Conservation (phyloP, 1,140 invertebrate species). For the Diachasmimorpha longicaudata region DNA sequence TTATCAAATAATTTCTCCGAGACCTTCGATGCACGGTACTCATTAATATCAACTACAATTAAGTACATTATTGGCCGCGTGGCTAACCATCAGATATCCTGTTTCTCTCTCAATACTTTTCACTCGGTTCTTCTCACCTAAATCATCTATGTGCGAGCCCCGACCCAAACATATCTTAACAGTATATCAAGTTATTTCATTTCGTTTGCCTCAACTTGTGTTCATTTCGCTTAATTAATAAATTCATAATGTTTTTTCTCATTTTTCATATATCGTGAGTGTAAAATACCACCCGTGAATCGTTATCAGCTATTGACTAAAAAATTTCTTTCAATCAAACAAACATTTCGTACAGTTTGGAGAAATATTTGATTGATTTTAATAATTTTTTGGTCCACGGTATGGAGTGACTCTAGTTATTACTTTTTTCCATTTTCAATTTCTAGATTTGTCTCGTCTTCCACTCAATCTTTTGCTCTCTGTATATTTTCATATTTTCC, state of each 20-base stretch:
- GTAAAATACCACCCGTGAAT: neutral
- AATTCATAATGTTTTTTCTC: neutral
- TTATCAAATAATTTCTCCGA: neutral
- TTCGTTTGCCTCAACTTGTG: neutral
- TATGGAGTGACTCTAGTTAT: neutral
- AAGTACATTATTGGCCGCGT: constrained; percentile 27
- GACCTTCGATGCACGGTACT: neutral
- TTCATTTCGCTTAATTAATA: constrained; percentile 21
- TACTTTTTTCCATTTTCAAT: neutral
- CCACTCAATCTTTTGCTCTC: constrained; percentile 12
- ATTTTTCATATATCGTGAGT: neutral
- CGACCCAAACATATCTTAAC: constrained; percentile 20
- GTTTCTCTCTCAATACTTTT: neutral
- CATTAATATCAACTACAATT: constrained; percentile 23
- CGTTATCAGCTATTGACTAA: neutral
- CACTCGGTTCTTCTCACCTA: neutral
- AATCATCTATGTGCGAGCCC: constrained; percentile 25
- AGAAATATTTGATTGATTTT: neutral
- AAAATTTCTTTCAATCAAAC: neutral
- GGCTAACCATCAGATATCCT: neutral
- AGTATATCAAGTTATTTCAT: neutral
- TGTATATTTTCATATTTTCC: constrained; percentile 12
- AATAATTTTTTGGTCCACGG: constrained; percentile 7
- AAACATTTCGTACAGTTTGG: neutral
- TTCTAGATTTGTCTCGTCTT: constrained; percentile 2